Evolutionary conservation across 2,797 vertebrate species (phyloP).

Genomic region (Fringilla coelebs): DNA sequence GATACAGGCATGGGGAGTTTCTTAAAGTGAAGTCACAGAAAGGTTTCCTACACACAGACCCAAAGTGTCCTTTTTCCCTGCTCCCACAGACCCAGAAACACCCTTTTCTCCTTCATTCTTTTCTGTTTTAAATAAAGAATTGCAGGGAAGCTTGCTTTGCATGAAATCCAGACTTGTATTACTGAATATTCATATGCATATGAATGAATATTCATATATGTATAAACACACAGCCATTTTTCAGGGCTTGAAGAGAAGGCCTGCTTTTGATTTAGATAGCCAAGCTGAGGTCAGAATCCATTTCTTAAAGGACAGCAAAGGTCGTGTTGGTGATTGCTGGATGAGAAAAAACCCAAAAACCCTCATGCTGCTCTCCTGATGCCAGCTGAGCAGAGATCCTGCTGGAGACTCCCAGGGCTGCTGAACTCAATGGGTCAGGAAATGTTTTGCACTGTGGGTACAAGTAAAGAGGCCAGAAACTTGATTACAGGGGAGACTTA

Average conservation of each 20-base stretch:
- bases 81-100: background rate
- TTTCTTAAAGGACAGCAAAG: background rate
- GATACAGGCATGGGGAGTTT: background rate
- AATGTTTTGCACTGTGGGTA: conserved; percentile 1
- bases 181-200: background rate
- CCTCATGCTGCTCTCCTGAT: background rate
- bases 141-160: conserved; percentile 10
- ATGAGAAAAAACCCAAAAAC: background rate
- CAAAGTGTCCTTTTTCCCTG: background rate
- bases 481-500: conserved; percentile 50
- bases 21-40: background rate
- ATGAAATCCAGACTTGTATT: background rate
- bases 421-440: background rate
- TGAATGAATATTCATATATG: background rate
- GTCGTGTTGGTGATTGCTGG: background rate
- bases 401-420: background rate
- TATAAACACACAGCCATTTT: background rate
- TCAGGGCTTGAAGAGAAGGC: background rate
- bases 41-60: background rate
- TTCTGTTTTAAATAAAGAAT: background rate
- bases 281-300: background rate
- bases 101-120: background rate
- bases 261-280: background rate
- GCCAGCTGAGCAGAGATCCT: background rate
- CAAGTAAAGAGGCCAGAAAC: conserved; percentile 18